Evolutionary conservation across 2,113 vertebrate genomes (phyloP).

Genomic region (Hydropotes inermis): DNA sequence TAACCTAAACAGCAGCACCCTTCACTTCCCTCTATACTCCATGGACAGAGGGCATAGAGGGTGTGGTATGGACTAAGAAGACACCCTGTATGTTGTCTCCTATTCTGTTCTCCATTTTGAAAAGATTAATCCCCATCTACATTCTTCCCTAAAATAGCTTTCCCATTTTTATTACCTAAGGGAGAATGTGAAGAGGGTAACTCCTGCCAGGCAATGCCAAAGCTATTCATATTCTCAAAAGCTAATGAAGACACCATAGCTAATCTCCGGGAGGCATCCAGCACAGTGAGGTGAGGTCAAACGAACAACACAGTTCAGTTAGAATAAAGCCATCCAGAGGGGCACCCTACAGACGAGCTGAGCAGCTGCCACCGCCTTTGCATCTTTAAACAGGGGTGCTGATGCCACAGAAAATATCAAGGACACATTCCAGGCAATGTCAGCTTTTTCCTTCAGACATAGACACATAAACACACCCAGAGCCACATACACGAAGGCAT

Average conservation of each 20-base stretch:
- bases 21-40: accelerated
- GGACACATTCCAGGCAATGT: not conserved
- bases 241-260: not conserved
- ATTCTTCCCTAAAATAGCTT: not conserved
- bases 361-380: not conserved
- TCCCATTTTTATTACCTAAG: not conserved
- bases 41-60: not conserved
- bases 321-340: not conserved
- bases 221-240: conserved; percentile 28
- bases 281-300: not conserved
- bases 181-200: not conserved
- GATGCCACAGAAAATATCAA: not conserved
- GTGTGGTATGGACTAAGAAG: not conserved
- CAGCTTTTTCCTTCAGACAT: not conserved
- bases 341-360: not conserved
- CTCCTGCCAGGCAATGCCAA: not conserved
- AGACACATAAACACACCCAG: not conserved
- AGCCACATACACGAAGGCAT: not conserved
- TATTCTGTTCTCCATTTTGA: not conserved
- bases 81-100: not conserved
- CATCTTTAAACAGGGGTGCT: not conserved
- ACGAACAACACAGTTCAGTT: not conserved
- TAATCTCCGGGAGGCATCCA: not conserved
- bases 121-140: not conserved
- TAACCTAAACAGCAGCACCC: not conserved